Base-by-base conservation (phyloP, 2,797 vertebrate genomes). In the Silurus aristotelis region DNA sequence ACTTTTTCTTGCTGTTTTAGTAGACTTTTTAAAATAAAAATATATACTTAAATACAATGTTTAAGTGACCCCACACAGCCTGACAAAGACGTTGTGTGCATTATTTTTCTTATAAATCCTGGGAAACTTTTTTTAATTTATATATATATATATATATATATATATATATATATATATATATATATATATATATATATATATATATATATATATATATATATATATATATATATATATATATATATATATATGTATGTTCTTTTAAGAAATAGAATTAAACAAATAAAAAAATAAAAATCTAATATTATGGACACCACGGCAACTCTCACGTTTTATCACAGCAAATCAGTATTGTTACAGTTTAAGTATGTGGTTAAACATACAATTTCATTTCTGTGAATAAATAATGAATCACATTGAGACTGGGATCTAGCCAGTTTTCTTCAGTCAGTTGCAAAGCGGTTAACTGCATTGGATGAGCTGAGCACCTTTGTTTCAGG, bases 401-500 rank as follows among this genome's bases (percentile, higher is more conserved):
- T 56, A 56, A 9, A 27, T 27, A 14, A 56, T 27, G n/a, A 56
- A 76, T 27, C 13, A 75, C 25, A 27, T 14, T 75, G 25, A 15
- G 22, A 55, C n/a, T 72, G 15, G 43, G 10, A 48, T n/a, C 3
- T n/a, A 13, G n/a, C 67, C 38, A 70, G 31, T 20, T 10, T 43
- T 70, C 8, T 20, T 43, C 43, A 46, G 17, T 8, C 8, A n/a
- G 71, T 1, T 73, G 6, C 46, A 73, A 25, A n/a, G 22, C 22
- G 22, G 2, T 2, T 3, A 27, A 60, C 20, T 70, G 55, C 84
- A 80, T 83, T 68, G 80, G 68, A 80, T 80, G 43, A 77, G 79
- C 76, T 27, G 17, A 91, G 78, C 89, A 67, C 22, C 38, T 90
- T 86, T 10, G 87, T 82, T 55, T 83, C 91, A 92, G 90, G 85